Evolutionary conservation across 2,113 vertebrate genomes (phyloP), one percentile per base, ranked within the genome.

Genomic region (Oryzias celebensis): DNA sequence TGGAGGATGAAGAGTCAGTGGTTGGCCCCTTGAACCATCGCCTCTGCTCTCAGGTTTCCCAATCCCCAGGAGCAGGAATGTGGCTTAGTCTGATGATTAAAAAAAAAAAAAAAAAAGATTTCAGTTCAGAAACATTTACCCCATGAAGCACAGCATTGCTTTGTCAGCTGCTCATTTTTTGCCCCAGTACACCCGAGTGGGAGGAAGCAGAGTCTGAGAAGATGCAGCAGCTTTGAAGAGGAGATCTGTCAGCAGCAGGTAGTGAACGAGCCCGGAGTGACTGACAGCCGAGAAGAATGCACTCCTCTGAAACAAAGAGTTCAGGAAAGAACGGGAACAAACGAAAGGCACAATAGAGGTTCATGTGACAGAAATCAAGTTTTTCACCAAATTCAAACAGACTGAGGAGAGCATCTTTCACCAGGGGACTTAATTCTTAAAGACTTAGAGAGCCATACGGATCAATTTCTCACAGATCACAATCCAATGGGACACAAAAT

Each of bases 221-320:
- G 36, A 22, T 18, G 54, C 31, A 18, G 23, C 70, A 16, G 44
- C 41, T 14, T 52, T 48, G 23, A 18, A 60, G 79, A 64, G 44
- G 22, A 68, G 64, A 81, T 77, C 80, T 78, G 78, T 87, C 83
- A 74, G 53, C 85, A 7, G 62, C 53, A 54, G 65, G 72, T 61
- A 68, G 80, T 60, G 17, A 73, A 78, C 20, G 59, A 68, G 65
- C 44, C 62, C 56, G 66, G 64, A 61, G 59, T 70, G 77, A 82
- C 64, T 78, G 87, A 85, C 81, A 77, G 76, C 2, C 24, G 86
- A 68, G 83, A 85, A 88, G 88, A 89, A 88, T 87, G 81, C 63
- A 55, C 63, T 82, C 67, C 46, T 55, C 26, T 45, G 65, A 77
- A 62, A 73, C 56, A 44, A 63, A 65, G 76, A 72, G 64, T 4